These are phyloP conservation scores for Gallinago stenura DNA, from an alignment of 2,797 vertebrate genomes.

Conservation along the genomic window DNA sequence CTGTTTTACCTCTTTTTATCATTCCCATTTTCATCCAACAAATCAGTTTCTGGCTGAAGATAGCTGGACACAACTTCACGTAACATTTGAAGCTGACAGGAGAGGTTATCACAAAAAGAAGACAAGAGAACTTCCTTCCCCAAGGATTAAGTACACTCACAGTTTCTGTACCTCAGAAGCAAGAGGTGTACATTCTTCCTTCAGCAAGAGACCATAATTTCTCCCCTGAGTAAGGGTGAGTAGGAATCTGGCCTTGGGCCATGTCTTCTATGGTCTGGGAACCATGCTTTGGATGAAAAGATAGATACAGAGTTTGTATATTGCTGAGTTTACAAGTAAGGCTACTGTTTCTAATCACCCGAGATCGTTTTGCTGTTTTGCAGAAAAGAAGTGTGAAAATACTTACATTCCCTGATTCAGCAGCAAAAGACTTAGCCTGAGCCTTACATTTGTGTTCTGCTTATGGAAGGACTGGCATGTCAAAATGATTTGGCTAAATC, in stretches of 20 bases:
- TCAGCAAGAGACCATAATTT: neutral
- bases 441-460: neutral
- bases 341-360: slow-evolving; percentile 51
- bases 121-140: neutral
- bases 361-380: neutral
- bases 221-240: neutral
- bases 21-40: neutral
- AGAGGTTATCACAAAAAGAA: neutral
- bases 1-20: neutral
- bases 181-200: neutral
- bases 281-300: neutral
- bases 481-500: slow-evolving; percentile 38
- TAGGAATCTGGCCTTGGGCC: slow-evolving; percentile 22
- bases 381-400: slow-evolving; percentile 47
- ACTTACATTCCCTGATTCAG: slow-evolving; percentile 24
- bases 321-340: slow-evolving; percentile 48
- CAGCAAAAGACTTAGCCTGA: neutral
- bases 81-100: neutral
- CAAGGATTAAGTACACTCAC: neutral
- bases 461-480: neutral
- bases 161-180: slow-evolving; percentile 22
- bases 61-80: neutral
- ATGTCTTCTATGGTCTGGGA: slow-evolving; percentile 12
- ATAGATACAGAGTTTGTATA: neutral
- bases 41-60: neutral